phyloP scores from a whole-genome alignment of 1,140 invertebrate species.

The Ips nitidus region DNA sequence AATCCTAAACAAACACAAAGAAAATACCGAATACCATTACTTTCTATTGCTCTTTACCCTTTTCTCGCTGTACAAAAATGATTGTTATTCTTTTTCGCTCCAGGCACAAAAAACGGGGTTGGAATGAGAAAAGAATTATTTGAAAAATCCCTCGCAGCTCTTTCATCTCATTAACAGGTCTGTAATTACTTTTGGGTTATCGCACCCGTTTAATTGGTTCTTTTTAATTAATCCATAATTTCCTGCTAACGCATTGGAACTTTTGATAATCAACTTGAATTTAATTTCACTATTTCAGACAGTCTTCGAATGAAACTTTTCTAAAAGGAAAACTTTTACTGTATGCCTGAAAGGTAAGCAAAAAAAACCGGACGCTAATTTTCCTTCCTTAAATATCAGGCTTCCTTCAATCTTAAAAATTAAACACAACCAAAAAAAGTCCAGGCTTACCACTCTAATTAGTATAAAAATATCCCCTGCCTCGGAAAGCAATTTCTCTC shows the following conservation, averaged over 20 bases:
- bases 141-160: conserved; percentile 2
- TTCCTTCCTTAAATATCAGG: too few relatives aligned
- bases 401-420: too few relatives aligned
- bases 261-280: not conserved
- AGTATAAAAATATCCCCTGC: not conserved
- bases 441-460: not conserved
- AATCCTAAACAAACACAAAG: conserved; percentile 7
- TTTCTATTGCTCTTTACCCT: conserved; percentile 10
- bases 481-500: too few relatives aligned
- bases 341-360: too few relatives aligned
- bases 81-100: conserved; percentile 20
- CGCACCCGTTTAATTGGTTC: conserved; percentile 32
- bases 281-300: too few relatives aligned
- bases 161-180: conserved; percentile 19
- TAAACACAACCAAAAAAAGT: too few relatives aligned
- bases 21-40: conserved; percentile 10
- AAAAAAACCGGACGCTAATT: too few relatives aligned
- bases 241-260: not conserved
- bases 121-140: conserved; percentile 19
- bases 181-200: conserved; percentile 27
- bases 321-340: too few relatives aligned
- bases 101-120: conserved; percentile 13
- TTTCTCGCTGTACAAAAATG: conserved; percentile 4
- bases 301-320: too few relatives aligned
- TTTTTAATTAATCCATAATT: conserved; percentile 37